A percentile compares a stretch with the other conserved stretches of the same genome.
phyloP scores from a whole-genome alignment of 2,888 invertebrate species.

The Brenthis hecate region DNA sequence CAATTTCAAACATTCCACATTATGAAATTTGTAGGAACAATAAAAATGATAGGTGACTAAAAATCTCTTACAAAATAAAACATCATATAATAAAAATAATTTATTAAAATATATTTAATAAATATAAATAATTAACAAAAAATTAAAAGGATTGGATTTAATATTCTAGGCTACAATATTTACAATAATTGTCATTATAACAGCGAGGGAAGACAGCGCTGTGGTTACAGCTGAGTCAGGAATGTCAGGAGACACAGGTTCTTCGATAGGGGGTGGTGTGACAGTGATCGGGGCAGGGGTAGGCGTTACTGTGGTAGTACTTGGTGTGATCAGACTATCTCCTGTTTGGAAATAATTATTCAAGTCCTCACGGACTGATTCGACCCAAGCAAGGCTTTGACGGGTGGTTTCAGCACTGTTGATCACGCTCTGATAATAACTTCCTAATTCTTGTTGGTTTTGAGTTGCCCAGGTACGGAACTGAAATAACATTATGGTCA shows the following conservation, averaged over 20 bases:
- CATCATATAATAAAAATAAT: background rate
- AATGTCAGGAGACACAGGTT: constrained; percentile 57
- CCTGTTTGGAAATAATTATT: constrained; percentile 52
- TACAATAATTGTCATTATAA: constrained; percentile 50
- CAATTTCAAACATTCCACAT: too few species aligned
- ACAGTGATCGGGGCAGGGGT: constrained; percentile 39
- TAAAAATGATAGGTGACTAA: too few species aligned
- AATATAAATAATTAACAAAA: constrained; percentile 7
- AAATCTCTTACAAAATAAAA: background rate
- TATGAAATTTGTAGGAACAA: too few species aligned
- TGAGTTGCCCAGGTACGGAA: constrained; percentile 60
- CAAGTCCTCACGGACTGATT: constrained; percentile 50
- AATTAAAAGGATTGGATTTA: constrained; percentile 15
- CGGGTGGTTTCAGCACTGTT: constrained; percentile 47
- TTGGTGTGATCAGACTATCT: constrained; percentile 35
- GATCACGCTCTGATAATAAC: constrained; percentile 44
- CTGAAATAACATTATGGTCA: constrained; percentile 46
- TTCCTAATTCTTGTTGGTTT: constrained; percentile 47
- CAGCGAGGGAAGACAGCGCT: constrained; percentile 50
- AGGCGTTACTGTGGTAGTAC: constrained; percentile 35
- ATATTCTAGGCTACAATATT: constrained; percentile 50
- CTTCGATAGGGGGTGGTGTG: constrained; percentile 40
- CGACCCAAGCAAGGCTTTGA: constrained; percentile 53
- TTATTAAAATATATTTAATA: constrained; percentile 6
- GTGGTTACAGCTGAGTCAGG: constrained; percentile 57